phyloP scores from a whole-genome alignment of 2,113 vertebrate species.

The Sebastes fasciatus region DNA sequence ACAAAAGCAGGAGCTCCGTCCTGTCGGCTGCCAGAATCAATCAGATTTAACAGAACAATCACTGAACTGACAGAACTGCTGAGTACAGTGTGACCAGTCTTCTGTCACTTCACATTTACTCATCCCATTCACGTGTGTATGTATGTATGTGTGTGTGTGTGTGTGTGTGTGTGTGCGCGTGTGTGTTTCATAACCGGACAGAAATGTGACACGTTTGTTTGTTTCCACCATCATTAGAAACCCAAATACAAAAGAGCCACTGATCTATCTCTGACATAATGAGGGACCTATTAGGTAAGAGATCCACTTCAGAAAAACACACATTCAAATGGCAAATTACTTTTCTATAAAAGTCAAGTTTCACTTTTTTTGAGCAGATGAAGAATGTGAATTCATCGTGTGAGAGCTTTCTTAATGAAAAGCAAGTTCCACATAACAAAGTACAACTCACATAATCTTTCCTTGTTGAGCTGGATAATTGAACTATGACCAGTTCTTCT shows the following conservation, averaged over 20 bases:
- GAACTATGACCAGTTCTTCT: not conserved
- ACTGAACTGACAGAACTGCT: slow-evolving; percentile 35
- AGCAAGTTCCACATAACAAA: not conserved
- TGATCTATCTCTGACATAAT: not conserved
- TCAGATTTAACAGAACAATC: not conserved
- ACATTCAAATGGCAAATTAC: not conserved
- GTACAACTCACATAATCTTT: not conserved
- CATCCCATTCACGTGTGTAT: not conserved
- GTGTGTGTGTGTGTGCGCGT: not conserved
- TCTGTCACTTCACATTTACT: slow-evolving; percentile 31
- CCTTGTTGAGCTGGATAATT: not conserved
- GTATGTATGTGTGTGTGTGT: slow-evolving; percentile 5
- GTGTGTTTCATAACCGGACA: slow-evolving; percentile 26
- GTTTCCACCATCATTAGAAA: slow-evolving; percentile 1
- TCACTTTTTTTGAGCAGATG: not conserved
- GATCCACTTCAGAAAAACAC: not conserved
- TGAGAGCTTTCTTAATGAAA: not conserved
- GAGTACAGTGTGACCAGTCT: slow-evolving; percentile 19
- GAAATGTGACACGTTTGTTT: not conserved
- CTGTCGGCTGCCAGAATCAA: slow-evolving; percentile 24
- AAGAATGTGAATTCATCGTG: not conserved
- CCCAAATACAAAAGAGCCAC: not conserved
- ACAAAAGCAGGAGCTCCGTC: not conserved
- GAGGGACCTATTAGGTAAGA: not conserved
- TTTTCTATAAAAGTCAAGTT: not conserved